These are phyloP conservation scores for Dipus sagitta DNA, from an alignment of 2,797 vertebrate genomes.

Conservation along the genomic window DNA sequence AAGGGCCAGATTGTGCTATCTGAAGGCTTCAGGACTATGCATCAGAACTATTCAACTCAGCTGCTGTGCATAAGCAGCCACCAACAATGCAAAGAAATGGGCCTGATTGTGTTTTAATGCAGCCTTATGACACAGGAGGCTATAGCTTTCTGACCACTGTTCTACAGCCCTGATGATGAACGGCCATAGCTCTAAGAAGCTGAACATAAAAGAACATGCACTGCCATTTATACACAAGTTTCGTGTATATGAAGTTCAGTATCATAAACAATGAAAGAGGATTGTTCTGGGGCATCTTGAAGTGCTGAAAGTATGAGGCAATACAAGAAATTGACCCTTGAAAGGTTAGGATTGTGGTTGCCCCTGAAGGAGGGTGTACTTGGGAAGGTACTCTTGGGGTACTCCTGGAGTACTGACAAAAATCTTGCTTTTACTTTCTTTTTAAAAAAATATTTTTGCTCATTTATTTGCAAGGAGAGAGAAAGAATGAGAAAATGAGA, in stretches of 20 bases:
- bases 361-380: not conserved
- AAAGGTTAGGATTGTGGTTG: not conserved
- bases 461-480: too few species aligned
- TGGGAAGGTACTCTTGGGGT: not conserved
- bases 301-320: not conserved
- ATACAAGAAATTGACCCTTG: not conserved
- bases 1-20: not conserved
- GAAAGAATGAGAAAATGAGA: too few species aligned
- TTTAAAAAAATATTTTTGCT: too few species aligned
- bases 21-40: not conserved
- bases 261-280: not conserved
- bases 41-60: not conserved
- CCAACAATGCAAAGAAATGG: not conserved
- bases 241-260: not conserved
- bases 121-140: not conserved
- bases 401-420: not conserved
- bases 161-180: not conserved
- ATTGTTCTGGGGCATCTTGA: not conserved
- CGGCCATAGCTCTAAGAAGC: not conserved
- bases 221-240: not conserved
- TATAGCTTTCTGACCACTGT: not conserved
- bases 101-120: not conserved
- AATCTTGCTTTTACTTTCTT: not conserved
- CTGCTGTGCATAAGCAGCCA: not conserved
- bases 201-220: not conserved